Evolutionary conservation across 2,888 invertebrate genomes (phyloP), one percentile per base, ranked within the genome.

Genomic region (Lycia hirtaria): DNA sequence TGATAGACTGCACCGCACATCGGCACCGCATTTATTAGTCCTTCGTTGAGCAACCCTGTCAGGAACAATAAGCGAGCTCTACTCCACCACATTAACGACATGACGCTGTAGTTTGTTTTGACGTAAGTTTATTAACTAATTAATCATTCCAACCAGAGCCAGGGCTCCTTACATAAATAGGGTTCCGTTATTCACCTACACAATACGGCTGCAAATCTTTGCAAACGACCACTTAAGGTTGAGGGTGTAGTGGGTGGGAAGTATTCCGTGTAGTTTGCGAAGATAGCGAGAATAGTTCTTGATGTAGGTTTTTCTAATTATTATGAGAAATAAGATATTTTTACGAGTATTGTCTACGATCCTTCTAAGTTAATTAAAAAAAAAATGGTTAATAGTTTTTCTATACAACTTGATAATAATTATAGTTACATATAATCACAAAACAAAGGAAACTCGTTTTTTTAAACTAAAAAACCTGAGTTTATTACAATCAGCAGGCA

Each of bases 81-180:
- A 41, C 41, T 17, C 19, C 0, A 22, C 14, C 15, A 12, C 30
- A 47, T 43, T 44, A 48, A 32, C 57, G 35, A 12, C 33, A 14
- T 74, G 75, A 73, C 58, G 47, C 10, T 19, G 67, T 66, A 40
- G 35, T 66, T 56, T n/a, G n/a, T n/a, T n/a, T n/a, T n/a, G n/a
- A n/a, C n/a, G n/a, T n/a, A 24, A 19, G 33, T 26, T 50, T 61
- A 64, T 54, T 44, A 41, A 49, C 54, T 64, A 65, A 76, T 76
- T 73, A 73, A 75, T 76, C 75, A 75, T 68, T 44, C 14, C 44
- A 59, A 57, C 40, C 49, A n/a, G n/a, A n/a, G n/a, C n/a, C n/a
- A n/a, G n/a, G n/a, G n/a, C n/a, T n/a, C n/a, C n/a, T n/a, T n/a
- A n/a, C n/a, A n/a, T 49, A 26, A 53, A 56, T 56, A 56, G 50